Evolutionary conservation across 2,113 vertebrate species (phyloP).

Genomic region (Coturnix japonica): DNA sequence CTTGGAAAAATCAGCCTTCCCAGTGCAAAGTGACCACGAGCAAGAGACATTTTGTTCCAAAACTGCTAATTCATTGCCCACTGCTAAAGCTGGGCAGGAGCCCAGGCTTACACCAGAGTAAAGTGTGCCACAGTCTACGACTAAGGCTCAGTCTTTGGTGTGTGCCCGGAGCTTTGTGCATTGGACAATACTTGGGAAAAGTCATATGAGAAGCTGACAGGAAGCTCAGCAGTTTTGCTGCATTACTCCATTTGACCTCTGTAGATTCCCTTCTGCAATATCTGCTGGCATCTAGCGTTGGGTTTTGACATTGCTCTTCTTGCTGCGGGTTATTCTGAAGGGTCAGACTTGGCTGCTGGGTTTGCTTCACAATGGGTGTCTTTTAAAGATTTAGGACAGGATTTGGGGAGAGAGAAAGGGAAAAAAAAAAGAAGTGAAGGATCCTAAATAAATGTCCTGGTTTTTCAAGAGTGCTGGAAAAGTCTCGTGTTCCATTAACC

Average conservation of each 20-base stretch:
- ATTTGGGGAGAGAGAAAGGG: background rate
- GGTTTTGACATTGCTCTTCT: background rate
- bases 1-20: background rate
- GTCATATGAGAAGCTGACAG: fast-evolving
- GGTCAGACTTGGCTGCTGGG: background rate
- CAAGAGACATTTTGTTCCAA: conserved; percentile 15
- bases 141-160: fast-evolving
- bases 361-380: background rate
- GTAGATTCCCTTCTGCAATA: background rate
- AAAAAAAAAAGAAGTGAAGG: background rate
- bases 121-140: background rate
- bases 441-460: conserved; percentile 55
- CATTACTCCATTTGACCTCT: fast-evolving
- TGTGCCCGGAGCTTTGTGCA: fast-evolving
- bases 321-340: background rate
- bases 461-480: conserved; percentile 28
- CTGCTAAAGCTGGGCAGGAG: background rate
- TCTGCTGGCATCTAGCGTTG: conserved; percentile 60
- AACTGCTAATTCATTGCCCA: background rate
- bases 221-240: background rate
- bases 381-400: conserved; percentile 38
- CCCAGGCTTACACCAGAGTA: background rate
- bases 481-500: conserved; percentile 40
- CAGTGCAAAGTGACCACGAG: background rate
- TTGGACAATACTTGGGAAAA: background rate